These are phyloP conservation scores for Chelon auratus DNA, from an alignment of 2,797 vertebrate species.

Conservation along the genomic window DNA sequence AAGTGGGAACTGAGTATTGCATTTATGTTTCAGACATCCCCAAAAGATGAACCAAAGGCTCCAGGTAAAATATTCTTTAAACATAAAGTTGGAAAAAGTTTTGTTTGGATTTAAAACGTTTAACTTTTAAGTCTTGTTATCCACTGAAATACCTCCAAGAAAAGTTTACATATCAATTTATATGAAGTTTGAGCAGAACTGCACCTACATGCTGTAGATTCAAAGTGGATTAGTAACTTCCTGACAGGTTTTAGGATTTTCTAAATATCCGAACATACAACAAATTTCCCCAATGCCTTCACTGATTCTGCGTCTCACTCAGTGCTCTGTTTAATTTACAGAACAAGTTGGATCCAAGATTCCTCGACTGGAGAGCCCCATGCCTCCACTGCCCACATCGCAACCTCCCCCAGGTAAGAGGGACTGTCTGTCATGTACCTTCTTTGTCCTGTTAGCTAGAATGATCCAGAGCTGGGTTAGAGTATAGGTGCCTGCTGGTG, in stretches of 20 bases:
- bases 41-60: conserved; percentile 94
- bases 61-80: conserved; percentile 80
- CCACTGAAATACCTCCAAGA: not conserved
- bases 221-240: conserved; percentile 16
- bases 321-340: conserved; percentile 67
- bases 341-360: conserved; percentile 95
- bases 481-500: not conserved
- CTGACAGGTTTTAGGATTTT: not conserved
- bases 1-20: not conserved
- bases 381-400: conserved; percentile 91
- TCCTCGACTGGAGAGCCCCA: conserved; percentile 91
- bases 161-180: not conserved
- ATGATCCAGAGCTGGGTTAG: not conserved
- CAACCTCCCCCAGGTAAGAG: conserved; percentile 92
- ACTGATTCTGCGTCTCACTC: not conserved
- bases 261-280: not conserved
- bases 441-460: not conserved
- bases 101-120: not conserved
- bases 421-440: not conserved
- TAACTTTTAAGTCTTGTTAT: not conserved
- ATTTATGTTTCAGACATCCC: conserved; percentile 85
- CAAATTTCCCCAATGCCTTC: not conserved
- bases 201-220: not conserved
- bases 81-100: not conserved
- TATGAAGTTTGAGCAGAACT: not conserved